Conservation (phyloP, 2,113 vertebrate genomes). For the Rhinolophus sinicus region DNA sequence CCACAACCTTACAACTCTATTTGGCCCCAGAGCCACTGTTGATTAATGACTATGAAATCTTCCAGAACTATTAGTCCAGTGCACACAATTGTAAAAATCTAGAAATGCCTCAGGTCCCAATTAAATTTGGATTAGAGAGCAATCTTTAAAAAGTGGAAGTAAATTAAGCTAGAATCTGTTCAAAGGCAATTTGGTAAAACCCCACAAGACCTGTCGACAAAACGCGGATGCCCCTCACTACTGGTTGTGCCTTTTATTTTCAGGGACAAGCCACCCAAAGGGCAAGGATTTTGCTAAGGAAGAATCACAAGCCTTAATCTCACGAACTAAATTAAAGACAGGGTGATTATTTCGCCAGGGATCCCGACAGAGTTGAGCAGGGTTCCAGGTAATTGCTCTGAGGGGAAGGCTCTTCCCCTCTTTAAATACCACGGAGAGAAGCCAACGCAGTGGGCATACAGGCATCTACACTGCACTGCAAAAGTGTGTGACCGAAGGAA, state of each 20-base stretch:
- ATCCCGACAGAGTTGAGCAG: not conserved
- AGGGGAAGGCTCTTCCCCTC: accelerated
- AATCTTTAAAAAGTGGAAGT: not conserved
- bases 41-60: not conserved
- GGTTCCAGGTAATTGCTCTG: accelerated
- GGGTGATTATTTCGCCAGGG: not conserved
- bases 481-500: too few species aligned
- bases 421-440: accelerated
- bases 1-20: not conserved
- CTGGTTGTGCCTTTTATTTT: not conserved
- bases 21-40: not conserved
- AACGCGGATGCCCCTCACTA: accelerated
- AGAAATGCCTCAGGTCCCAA: not conserved
- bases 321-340: not conserved
- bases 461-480: too few species aligned
- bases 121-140: not conserved
- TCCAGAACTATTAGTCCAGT: not conserved
- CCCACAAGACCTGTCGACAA: not conserved
- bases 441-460: accelerated
- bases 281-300: not conserved
- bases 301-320: not conserved
- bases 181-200: not conserved
- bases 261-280: not conserved
- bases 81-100: not conserved
- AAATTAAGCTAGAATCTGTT: not conserved